Evolutionary conservation across 2,888 invertebrate species (phyloP), one percentile per base, ranked within the genome.

Genomic region (Apamea monoglypha): DNA sequence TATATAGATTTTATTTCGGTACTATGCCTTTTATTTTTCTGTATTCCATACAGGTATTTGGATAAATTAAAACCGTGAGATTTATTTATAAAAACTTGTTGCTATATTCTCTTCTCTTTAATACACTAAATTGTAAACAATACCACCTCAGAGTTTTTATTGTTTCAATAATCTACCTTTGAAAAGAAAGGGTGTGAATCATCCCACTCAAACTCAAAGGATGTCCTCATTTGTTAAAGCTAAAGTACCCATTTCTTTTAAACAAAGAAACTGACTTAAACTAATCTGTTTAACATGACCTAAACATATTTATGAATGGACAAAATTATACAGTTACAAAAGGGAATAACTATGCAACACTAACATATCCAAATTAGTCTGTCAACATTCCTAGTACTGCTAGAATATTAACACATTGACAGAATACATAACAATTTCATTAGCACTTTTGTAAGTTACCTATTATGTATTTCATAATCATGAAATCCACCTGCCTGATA

Each of bases 141-240:
- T 25, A 70, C 21, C 21, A 25, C n/a, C 18, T 21, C 50, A n/a
- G 36, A 36, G 25, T 32, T 47, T 50, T 56, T 32, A 61, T 67
- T 79, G 18, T 84, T 69, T 29, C 40, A 56, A 68, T 59, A 84
- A 79, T 50, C 29, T 83, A 80, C 63, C 25, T 84, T 63, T 69
- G 29, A 53, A 78, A 72, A 66, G 59, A 82, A 72, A 72, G 72
- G 40, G 8, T 69, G n/a, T 85, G 81, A 85, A 72, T 85, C 81
- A 83, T 72, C 2, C 8, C 4, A 36, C 2, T 50, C 53, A 72
- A n/a, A n/a, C n/a, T n/a, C 50, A 68, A 80, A 70, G n/a, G 1
- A 29, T 61, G 63, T 29, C 66, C 25, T 47, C 53, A 81, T 79
- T 74, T 64, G 14, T 64, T 64, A 12, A 36, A 56, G 7, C 63